A percentile compares a stretch with the other conserved stretches of the same genome.
phyloP scores from a whole-genome alignment of 1,140 invertebrate genomes.

The Tachypleus tridentatus region DNA sequence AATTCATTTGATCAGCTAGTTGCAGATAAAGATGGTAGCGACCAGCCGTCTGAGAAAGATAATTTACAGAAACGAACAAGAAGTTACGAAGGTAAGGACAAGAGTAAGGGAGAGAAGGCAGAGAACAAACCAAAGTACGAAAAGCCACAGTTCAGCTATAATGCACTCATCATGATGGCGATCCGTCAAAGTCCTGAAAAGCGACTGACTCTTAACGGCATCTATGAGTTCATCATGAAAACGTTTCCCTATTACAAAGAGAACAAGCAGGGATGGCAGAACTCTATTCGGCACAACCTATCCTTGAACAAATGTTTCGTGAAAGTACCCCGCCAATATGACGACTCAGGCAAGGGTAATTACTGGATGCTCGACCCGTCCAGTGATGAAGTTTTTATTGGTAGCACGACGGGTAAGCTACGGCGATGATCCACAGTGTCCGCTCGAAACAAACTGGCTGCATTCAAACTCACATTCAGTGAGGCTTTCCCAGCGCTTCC shows the following conservation, averaged over 20 bases:
- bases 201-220: conserved; percentile 86
- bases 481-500: too few relatives aligned
- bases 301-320: conserved; percentile 96
- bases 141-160: conserved; percentile 94
- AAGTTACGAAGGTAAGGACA: neutral
- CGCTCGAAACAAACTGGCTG: conserved; percentile 61
- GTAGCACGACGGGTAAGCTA: conserved; percentile 74
- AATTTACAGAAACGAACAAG: too few relatives aligned
- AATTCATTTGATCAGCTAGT: too few relatives aligned
- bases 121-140: conserved; percentile 33
- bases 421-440: conserved; percentile 71
- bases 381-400: conserved; percentile 91
- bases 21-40: too few relatives aligned
- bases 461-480: too few relatives aligned
- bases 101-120: conserved; percentile 1
- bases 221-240: conserved; percentile 97
- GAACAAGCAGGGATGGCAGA: conserved; percentile 97
- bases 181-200: conserved; percentile 86
- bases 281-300: conserved; percentile 91
- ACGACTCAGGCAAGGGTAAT: conserved; percentile 84
- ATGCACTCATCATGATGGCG: conserved; percentile 98
- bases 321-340: conserved; percentile 82
- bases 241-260: conserved; percentile 94
- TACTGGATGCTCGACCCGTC: conserved; percentile 91
- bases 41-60: too few relatives aligned